These are phyloP conservation scores for Lampris megalopsis DNA, from an alignment of 2,113 vertebrate species.

Conservation along the genomic window DNA sequence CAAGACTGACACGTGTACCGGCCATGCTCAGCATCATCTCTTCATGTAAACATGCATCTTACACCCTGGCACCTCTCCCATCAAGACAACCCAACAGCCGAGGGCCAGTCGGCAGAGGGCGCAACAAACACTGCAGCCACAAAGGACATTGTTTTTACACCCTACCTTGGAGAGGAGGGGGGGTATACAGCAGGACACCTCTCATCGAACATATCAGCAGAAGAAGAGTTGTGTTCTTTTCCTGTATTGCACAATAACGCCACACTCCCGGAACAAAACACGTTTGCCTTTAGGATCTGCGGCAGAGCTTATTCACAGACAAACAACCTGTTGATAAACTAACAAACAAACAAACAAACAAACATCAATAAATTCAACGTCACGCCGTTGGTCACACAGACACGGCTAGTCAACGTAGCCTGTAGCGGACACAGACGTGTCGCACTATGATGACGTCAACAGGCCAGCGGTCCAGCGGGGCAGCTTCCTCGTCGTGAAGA, in stretches of 20 bases:
- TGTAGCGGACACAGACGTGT: neutral
- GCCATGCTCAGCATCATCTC: conserved; percentile 58
- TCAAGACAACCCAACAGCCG: conserved; percentile 43
- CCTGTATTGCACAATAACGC: conserved; percentile 68
- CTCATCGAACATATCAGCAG: conserved; percentile 1
- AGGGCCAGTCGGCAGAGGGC: conserved; percentile 25
- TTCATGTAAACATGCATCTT: conserved; percentile 78
- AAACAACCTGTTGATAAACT: conserved; percentile 56
- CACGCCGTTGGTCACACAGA: conserved; percentile 6
- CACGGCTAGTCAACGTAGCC: neutral
- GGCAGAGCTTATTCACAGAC: conserved; percentile 41
- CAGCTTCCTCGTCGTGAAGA: conserved; percentile 43
- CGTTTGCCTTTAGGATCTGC: conserved; percentile 27
- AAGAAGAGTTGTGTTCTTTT: neutral
- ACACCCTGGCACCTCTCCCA: conserved; percentile 49
- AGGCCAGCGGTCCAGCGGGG: conserved; percentile 23
- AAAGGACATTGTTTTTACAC: neutral
- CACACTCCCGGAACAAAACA: conserved; percentile 36
- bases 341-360: conserved; percentile 64
- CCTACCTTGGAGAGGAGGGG: neutral
- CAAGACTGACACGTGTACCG: conserved; percentile 40
- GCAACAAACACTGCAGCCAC: conserved; percentile 56
- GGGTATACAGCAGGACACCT: conserved; percentile 23
- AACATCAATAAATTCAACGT: no score
- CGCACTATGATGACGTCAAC: conserved; percentile 1